A percentile compares a stretch with the other conserved stretches of the same genome.
Evolutionary conservation across 2,888 invertebrate species (phyloP).

Genomic region (Tetropium fuscum): DNA sequence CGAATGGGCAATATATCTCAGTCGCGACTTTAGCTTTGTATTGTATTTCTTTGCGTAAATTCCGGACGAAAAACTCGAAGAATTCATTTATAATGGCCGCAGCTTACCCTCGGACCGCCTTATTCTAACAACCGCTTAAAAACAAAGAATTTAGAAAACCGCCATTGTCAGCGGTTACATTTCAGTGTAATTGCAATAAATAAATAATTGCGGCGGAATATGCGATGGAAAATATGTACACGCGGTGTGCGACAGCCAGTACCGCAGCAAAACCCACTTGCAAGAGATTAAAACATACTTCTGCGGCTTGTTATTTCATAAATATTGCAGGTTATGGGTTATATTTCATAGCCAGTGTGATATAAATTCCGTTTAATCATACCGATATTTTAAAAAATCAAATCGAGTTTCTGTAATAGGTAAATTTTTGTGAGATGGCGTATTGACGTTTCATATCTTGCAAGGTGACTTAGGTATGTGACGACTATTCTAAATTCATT

Average conservation of each 20-base stretch:
- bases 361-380: background rate
- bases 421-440: no score
- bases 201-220: constrained; percentile 44
- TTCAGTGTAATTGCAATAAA: constrained; percentile 57
- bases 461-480: no score
- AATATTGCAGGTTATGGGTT: constrained; percentile 4
- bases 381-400: no score
- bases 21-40: constrained; percentile 47
- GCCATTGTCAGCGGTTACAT: constrained; percentile 53
- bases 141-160: constrained; percentile 49
- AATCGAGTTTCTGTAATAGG: no score
- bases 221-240: constrained; percentile 30
- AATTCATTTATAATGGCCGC: constrained; percentile 57
- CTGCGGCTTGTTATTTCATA: constrained; percentile 3
- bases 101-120: constrained; percentile 40
- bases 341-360: background rate
- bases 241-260: constrained; percentile 13
- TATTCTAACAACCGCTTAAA: constrained; percentile 48
- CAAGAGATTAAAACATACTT: constrained; percentile 8
- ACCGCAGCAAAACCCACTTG: constrained; percentile 5
- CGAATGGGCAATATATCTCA: constrained; percentile 45
- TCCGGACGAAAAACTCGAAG: constrained; percentile 54
- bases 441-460: no score
- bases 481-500: no score
- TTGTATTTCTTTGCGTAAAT: constrained; percentile 53